Percentiles rank a stretch among this genome's conserved stretches.
phyloP scores from a whole-genome alignment of 2,113 vertebrate species.

The human region DNA sequence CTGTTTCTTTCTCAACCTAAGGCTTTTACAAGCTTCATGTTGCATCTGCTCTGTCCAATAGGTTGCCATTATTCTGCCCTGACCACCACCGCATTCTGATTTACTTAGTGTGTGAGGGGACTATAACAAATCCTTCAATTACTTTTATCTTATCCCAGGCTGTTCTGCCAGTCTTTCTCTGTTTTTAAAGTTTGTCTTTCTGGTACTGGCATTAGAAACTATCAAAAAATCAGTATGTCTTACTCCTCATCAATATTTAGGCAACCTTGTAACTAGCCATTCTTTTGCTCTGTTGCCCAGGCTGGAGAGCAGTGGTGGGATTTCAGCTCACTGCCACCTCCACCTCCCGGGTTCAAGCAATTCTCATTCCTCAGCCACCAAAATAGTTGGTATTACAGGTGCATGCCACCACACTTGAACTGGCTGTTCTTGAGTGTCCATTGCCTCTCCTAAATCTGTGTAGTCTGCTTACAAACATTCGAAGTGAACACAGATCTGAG shows the following conservation, averaged over 20 bases:
- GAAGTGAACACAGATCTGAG: neutral
- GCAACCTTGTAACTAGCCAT: neutral
- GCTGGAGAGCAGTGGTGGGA: no score
- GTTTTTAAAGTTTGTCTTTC: neutral
- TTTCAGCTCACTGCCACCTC: no score
- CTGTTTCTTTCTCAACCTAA: slow-evolving; percentile 55
- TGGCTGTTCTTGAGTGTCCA: neutral
- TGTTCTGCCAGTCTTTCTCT: neutral
- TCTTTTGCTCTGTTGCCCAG: neutral
- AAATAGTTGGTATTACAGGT: no score
- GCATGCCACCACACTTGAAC: no score
- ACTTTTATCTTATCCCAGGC: slow-evolving; percentile 44
- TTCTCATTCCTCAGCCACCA: no score
- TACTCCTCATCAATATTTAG: neutral
- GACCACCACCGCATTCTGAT: slow-evolving; percentile 15
- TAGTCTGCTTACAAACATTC: neutral
- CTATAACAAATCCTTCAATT: neutral
- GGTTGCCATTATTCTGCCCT: slow-evolving; percentile 14
- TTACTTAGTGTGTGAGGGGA: neutral
- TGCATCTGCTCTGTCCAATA: slow-evolving; percentile 40
- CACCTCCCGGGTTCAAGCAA: no score
- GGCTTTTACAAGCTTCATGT: slow-evolving; percentile 64
- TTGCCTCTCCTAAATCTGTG: neutral
- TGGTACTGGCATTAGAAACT: neutral
- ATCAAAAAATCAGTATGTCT: neutral